These are phyloP conservation scores for Acrobasis repandana DNA, from an alignment of 2,888 invertebrate species.

Conservation along the genomic window DNA sequence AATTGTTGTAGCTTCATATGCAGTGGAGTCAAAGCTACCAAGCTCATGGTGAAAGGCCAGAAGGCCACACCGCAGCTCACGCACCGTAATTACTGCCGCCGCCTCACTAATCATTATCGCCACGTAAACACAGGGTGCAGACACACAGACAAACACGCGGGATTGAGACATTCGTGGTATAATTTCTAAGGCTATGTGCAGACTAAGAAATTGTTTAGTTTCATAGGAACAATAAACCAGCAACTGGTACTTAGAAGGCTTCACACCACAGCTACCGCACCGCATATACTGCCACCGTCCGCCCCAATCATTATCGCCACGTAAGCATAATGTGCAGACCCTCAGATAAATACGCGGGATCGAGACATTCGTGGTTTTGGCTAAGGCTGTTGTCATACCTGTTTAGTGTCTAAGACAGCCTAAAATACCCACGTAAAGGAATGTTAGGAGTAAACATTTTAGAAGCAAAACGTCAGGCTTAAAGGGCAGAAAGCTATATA, in stretches of 20 bases:
- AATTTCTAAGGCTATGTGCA: no score
- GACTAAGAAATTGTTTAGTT: no score
- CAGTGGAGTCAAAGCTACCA: not conserved
- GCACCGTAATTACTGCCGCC: constrained; percentile 4
- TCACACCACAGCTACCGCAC: constrained; percentile 1
- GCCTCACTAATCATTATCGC: not conserved
- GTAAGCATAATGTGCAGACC: constrained; percentile 10
- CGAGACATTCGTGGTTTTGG: constrained; percentile 6
- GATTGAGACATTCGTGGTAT: constrained; percentile 3
- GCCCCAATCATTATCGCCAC: not conserved
- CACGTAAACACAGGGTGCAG: constrained; percentile 13
- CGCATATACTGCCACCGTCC: constrained; percentile 2
- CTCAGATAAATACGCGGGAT: no score
- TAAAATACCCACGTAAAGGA: no score
- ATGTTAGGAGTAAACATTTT: no score
- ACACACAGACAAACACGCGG: constrained; percentile 12
- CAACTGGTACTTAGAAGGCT: not conserved
- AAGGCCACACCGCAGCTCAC: constrained; percentile 3
- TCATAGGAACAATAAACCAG: no score
- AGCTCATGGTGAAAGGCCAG: not conserved
- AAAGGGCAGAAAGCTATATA: no score
- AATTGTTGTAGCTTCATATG: no score
- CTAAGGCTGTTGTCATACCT: constrained; percentile 1
- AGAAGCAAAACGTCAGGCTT: no score
- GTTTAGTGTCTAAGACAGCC: no score